Base-by-base conservation (phyloP, 2,113 vertebrate species). In the Mormyrus lacerda region DNA sequence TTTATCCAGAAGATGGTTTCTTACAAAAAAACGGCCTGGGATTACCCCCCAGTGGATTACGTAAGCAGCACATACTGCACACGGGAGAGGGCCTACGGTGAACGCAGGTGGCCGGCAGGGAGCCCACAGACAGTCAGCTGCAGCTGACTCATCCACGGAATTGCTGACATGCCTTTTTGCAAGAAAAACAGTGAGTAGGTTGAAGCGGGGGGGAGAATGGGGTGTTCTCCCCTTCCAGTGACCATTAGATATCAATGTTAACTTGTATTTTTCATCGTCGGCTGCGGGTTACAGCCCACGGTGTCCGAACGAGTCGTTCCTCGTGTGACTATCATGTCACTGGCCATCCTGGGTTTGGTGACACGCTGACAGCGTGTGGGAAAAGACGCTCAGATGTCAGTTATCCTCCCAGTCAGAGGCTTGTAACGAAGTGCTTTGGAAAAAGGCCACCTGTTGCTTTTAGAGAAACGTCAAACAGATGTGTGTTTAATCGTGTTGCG, bases 141-240 rank as follows among this genome's bases (percentile, higher is more conserved):
- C 76, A 27, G 24, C 88, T 84, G 88, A 89, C 76, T 89, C 88
- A 58, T 42, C 21, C 48, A 35, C 21, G 48, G 73, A 89, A 89
- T 89, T 21, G 76, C 69, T 83, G 35, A 27, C 88, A 87, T 35
- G 85, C 50, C 50, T 39, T 44, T 44, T 84, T 84, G 35, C 19
- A 84, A 82, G 31, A 44, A 44, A 44, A 82, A 42, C 76, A 44
- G 76, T 39, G 82, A 44, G 82, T 84, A 47, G 82, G 39, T 24
- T 84, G 17, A 47, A 84, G 39, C 24, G 4, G 73, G 76, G 76
- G 24, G 6, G 82, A 11, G 82, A 47, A 47, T 84, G 42, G 24
- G 44, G 19, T 47, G 44, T 47, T 3, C 42, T 21, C 39, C 69
- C 15, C 31, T 76, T 83, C 44, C 82, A 84, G 44, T 21, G 21